Conservation (phyloP, 2,888 invertebrate genomes). For the Tiphia femorata region DNA sequence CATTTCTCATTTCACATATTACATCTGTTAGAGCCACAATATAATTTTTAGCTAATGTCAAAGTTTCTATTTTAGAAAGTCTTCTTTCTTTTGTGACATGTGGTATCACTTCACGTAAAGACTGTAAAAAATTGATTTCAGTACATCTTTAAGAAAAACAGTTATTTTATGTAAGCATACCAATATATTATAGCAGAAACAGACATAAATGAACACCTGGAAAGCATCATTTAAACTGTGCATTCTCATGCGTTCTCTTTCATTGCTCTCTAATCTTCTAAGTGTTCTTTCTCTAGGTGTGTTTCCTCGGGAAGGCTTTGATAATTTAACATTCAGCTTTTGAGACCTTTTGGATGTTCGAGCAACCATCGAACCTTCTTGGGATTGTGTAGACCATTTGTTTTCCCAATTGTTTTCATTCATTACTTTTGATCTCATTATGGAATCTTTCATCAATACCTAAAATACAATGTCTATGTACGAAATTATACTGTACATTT, state of each 20-base stretch:
- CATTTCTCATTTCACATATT: slow-evolving; percentile 82
- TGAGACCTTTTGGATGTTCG: slow-evolving; percentile 42
- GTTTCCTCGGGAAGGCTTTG: slow-evolving; percentile 45
- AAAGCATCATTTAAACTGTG: slow-evolving; percentile 85
- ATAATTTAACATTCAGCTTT: slow-evolving; percentile 43
- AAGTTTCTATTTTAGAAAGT: slow-evolving; percentile 84
- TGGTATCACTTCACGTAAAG: slow-evolving; percentile 82
- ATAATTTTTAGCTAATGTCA: slow-evolving; percentile 85
- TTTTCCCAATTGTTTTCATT: slow-evolving; percentile 51
- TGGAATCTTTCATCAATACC: slow-evolving; percentile 2
- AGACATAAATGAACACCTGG: no score
- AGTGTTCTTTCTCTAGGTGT: slow-evolving; percentile 77
- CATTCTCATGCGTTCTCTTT: slow-evolving; percentile 84
- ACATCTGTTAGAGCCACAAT: slow-evolving; percentile 85
- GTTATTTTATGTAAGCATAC: no score
- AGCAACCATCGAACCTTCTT: slow-evolving; percentile 32
- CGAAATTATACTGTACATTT: no score
- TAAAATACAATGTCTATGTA: background rate
- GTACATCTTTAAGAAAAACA: no score
- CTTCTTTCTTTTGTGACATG: slow-evolving; percentile 83
- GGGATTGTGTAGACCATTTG: slow-evolving; percentile 43
- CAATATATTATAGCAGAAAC: no score
- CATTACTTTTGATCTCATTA: slow-evolving; percentile 55
- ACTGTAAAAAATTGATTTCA: slow-evolving; percentile 72
- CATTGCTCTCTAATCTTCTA: slow-evolving; percentile 82